Conservation (phyloP, 2,113 vertebrate genomes). For the Taurulus bubalis region DNA sequence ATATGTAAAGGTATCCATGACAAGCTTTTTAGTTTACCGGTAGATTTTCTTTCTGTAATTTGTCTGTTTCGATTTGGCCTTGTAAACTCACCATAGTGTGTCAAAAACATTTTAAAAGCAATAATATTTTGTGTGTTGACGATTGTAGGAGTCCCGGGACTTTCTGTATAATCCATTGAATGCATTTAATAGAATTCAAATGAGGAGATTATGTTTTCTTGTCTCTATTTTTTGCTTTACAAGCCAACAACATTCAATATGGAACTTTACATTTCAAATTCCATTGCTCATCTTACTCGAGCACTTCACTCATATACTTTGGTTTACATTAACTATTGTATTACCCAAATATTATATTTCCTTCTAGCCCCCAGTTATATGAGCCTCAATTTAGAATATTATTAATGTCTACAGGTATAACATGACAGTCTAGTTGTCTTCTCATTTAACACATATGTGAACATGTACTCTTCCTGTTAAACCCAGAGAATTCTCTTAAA, state of each 20-base stretch:
- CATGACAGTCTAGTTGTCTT: background rate
- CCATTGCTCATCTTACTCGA: background rate
- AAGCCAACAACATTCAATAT: background rate
- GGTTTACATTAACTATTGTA: slow-evolving; percentile 50
- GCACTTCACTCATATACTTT: background rate
- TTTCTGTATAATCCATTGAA: background rate
- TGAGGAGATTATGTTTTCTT: slow-evolving; percentile 7
- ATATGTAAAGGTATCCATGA: slow-evolving; percentile 13
- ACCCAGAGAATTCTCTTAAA: slow-evolving; percentile 41
- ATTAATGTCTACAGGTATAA: slow-evolving; percentile 40
- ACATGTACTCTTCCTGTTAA: slow-evolving; percentile 12
- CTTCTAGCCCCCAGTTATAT: slow-evolving; percentile 40
- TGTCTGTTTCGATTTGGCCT: background rate
- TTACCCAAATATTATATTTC: slow-evolving; percentile 55
- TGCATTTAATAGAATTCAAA: background rate
- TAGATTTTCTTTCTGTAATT: background rate
- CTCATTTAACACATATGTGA: slow-evolving; percentile 1
- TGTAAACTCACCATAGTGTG: background rate
- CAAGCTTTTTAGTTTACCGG: background rate
- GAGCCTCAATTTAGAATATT: slow-evolving; percentile 39
- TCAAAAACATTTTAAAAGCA: background rate
- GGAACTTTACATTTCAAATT: background rate
- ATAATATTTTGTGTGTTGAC: background rate
- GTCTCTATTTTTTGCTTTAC: background rate
- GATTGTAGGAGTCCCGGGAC: background rate